phyloP scores from a whole-genome alignment of 2,888 invertebrate genomes.

The Oscheius onirici region DNA sequence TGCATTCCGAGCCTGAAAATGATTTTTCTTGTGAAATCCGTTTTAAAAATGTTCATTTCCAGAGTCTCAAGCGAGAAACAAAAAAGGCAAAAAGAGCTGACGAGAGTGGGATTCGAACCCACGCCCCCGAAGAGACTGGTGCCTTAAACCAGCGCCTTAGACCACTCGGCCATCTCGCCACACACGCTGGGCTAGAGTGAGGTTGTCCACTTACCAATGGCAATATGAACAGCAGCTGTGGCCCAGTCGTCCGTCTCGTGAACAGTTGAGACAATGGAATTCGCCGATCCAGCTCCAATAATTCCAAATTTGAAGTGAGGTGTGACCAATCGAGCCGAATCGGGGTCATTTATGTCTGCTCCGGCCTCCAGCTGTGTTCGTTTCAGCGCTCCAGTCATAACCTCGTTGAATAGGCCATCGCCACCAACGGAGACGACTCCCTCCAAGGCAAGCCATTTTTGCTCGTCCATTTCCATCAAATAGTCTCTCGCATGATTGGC shows the following conservation, averaged over 20 bases:
- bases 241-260: constrained; percentile 83
- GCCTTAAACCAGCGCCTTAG: constrained; percentile 90
- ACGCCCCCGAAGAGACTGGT: constrained; percentile 80
- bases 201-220: constrained; percentile 76
- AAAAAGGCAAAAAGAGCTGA: constrained; percentile 33
- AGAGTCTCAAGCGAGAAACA: too few relatives aligned
- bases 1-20: constrained; percentile 77
- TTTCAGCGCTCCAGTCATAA: constrained; percentile 75
- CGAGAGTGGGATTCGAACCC: constrained; percentile 66
- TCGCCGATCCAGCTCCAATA: constrained; percentile 80
- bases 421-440: constrained; percentile 81
- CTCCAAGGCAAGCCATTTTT: constrained; percentile 48
- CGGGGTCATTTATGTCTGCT: constrained; percentile 62
- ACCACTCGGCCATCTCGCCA: constrained; percentile 80
- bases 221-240: constrained; percentile 84
- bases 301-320: constrained; percentile 78
- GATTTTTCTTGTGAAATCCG: too few relatives aligned
- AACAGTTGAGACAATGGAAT: constrained; percentile 83
- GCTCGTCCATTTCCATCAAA: constrained; percentile 58
- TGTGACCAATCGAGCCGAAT: constrained; percentile 65
- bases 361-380: constrained; percentile 33
- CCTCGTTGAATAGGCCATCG: constrained; percentile 86
- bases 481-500: constrained; percentile 82
- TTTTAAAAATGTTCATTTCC: too few relatives aligned
- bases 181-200: background rate